Evolutionary conservation across 2,888 invertebrate genomes (phyloP).

Genomic region (Troides oblongomaculatus): DNA sequence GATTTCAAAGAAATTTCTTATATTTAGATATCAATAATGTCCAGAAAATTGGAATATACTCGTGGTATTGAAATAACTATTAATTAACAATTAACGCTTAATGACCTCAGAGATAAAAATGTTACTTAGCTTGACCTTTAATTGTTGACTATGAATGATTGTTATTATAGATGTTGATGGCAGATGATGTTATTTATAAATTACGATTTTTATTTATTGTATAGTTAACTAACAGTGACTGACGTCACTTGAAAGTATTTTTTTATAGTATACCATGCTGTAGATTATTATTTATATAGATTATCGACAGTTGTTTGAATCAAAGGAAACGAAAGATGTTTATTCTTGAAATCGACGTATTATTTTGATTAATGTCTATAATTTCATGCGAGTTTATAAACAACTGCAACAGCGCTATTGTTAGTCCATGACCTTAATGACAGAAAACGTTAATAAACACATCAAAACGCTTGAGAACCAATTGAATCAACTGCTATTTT

Average conservation of each 20-base stretch:
- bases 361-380: slow-evolving; percentile 3
- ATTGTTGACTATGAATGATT: slow-evolving; percentile 54
- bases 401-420: slow-evolving; percentile 15
- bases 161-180: slow-evolving; percentile 41
- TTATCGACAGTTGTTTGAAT: too few species aligned
- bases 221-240: too few species aligned
- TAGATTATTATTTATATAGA: too few species aligned
- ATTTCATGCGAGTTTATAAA: background rate
- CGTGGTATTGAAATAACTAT: slow-evolving; percentile 7
- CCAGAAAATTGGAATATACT: background rate
- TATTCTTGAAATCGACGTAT: background rate
- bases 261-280: too few species aligned
- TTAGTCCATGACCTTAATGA: slow-evolving; percentile 29
- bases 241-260: too few species aligned
- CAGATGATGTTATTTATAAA: slow-evolving; percentile 24
- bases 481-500: slow-evolving; percentile 13
- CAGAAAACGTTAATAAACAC: slow-evolving; percentile 25
- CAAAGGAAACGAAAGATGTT: too few species aligned
- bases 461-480: slow-evolving; percentile 18
- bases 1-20: background rate
- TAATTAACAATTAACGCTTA: slow-evolving; percentile 17
- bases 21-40: background rate
- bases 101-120: slow-evolving; percentile 21
- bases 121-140: slow-evolving; percentile 41
- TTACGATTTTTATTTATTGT: slow-evolving; percentile 6